Conservation (phyloP, 2,888 invertebrate species). For the Hemithea aestivaria region DNA sequence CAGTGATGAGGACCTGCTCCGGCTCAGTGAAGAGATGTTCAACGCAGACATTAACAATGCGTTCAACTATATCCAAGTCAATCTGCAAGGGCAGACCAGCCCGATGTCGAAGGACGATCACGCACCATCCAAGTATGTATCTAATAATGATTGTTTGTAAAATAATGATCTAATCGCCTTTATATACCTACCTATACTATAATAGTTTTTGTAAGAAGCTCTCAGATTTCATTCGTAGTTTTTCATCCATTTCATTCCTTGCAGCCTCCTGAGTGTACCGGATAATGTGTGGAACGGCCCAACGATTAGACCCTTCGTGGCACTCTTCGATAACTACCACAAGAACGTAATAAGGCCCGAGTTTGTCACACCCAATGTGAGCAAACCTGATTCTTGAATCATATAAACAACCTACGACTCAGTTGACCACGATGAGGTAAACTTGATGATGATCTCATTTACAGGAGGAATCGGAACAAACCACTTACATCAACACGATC, state of each 20-base stretch:
- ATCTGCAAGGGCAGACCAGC: conserved; percentile 86
- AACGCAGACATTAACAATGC: conserved; percentile 87
- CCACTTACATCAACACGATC: conserved; percentile 83
- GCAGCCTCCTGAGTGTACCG: conserved; percentile 84
- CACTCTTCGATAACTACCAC: conserved; percentile 89
- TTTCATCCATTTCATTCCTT: conserved; percentile 6
- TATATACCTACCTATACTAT: too few species aligned
- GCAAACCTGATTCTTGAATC: conserved; percentile 32
- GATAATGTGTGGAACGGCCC: conserved; percentile 81
- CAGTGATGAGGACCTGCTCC: conserved; percentile 82
- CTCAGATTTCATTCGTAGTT: too few species aligned
- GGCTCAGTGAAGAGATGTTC: conserved; percentile 85
- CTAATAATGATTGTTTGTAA: conserved; percentile 9
- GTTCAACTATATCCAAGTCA: conserved; percentile 83
- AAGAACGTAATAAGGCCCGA: conserved; percentile 83
- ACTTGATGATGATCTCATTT: conserved; percentile 54
- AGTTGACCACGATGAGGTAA: conserved; percentile 33
- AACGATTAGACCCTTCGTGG: conserved; percentile 83
- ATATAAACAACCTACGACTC: conserved; percentile 23
- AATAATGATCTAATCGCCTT: neutral
- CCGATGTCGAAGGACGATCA: conserved; percentile 84
- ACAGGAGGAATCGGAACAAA: conserved; percentile 84
- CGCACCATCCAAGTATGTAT: conserved; percentile 85
- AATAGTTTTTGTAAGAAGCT: too few species aligned
- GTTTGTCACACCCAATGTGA: conserved; percentile 79